Base-by-base conservation (phyloP, 2,113 vertebrate genomes). In the Ceyx melanurus region DNA sequence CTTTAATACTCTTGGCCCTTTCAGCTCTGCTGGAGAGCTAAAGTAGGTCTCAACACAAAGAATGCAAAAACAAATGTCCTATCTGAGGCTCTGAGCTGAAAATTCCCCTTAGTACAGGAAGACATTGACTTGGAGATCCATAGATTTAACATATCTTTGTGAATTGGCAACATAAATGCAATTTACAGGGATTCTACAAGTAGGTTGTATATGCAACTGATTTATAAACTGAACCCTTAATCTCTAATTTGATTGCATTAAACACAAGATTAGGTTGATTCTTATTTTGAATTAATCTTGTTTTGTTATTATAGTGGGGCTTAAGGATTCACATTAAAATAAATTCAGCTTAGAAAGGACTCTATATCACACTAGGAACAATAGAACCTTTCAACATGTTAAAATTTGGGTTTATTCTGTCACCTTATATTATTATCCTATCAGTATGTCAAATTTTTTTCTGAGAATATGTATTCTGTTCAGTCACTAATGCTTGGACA, bases 231-330 rank as follows among this genome's bases (percentile, higher is more conserved):
- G 50, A 53, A 96, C 42, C 26, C 13, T 75, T 96, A 87, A 79
- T 90, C 78, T 86, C 53, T 53, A 86, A 61, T 8, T 58, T 94
- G 82, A 95, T 85, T 95, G 35, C 48, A 77, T 68, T 94, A 95
- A 93, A 88, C 54, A 71, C 20, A 43, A 95, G 82, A 81, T 94
- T 95, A 93, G 46, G 35, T 11, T 86, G 67, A 95, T 80, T 94
- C 51, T 80, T 96, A 42, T 95, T 96, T 92, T 88, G 74, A 96
- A 95, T 95, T 96, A 90, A 75, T 87, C 73, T 94, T 89, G 43
- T 96, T 96, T 95, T 80, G 45, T 78, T 86, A 90, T 92, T 94
- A 90, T 50, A 83, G 23, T 1, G 0, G 1, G n/a, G 53, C 11
- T 95, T 88, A 77, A 88, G 40, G 64, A 82, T 90, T 94, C 89